Evolutionary conservation across 2,113 vertebrate genomes (phyloP).

Genomic region (Epinephelus lanceolatus): DNA sequence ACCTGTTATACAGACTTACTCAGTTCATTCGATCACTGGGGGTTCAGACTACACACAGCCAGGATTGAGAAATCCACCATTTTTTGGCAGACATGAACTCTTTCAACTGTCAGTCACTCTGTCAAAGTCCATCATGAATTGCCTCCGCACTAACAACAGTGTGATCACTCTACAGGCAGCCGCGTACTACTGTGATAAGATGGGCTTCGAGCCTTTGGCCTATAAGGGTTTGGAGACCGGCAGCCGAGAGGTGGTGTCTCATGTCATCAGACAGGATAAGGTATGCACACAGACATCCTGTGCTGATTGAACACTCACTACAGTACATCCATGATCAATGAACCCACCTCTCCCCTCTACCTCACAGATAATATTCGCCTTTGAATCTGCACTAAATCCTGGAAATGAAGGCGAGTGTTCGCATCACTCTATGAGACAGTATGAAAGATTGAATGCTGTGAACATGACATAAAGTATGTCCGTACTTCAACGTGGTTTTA

Average conservation of each 20-base stretch:
- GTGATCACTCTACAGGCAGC: conserved; percentile 78
- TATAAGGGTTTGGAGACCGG: conserved; percentile 88
- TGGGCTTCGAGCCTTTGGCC: conserved; percentile 87
- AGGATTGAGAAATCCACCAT: not conserved
- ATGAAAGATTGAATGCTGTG: not conserved
- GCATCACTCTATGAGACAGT: not conserved
- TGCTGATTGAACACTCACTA: not conserved
- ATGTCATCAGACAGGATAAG: conserved; percentile 87
- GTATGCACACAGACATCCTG: conserved; percentile 53
- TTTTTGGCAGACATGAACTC: not conserved
- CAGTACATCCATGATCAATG: not conserved
- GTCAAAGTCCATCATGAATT: not conserved
- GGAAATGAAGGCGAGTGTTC: conserved; percentile 82
- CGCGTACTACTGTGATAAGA: conserved; percentile 86
- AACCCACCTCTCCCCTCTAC: conserved; percentile 18
- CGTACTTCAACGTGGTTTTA: not conserved
- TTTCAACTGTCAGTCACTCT: not conserved
- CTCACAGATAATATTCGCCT: conserved; percentile 85
- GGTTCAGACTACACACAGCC: conserved; percentile 11
- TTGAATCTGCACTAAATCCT: conserved; percentile 86
- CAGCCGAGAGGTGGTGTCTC: conserved; percentile 83
- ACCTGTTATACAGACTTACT: not conserved
- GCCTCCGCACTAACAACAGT: not conserved
- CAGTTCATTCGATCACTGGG: not conserved
- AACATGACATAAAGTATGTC: not conserved